Percentiles rank a stretch among this genome's conserved stretches.
Evolutionary conservation across 2,113 vertebrate species (phyloP).

Genomic region (Zootoca vivipara): DNA sequence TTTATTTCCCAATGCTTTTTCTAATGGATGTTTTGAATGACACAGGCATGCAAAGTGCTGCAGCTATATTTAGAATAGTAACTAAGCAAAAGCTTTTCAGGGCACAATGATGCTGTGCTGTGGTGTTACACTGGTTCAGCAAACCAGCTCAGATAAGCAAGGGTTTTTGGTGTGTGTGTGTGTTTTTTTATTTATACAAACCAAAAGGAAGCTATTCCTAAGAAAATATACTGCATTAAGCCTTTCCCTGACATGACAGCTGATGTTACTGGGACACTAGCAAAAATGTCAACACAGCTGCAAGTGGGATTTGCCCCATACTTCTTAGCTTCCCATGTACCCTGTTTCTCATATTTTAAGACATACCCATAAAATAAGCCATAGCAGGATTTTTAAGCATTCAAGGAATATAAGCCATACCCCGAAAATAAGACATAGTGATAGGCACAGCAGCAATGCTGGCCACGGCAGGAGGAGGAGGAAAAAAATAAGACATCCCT

Average conservation of each 20-base stretch:
- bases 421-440: no score
- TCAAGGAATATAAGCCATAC: no score
- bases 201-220: background rate
- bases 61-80: conserved; percentile 70
- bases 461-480: no score
- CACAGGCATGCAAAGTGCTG: conserved; percentile 40
- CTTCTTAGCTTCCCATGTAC: background rate
- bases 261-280: background rate
- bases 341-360: no score
- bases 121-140: conserved; percentile 40
- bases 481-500: no score
- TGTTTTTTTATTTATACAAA: background rate
- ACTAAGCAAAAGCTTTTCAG: conserved; percentile 57
- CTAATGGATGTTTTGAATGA: conserved; percentile 46
- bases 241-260: background rate
- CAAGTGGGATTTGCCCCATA: background rate
- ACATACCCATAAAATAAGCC: no score
- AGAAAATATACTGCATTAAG: background rate
- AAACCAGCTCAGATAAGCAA: conserved; percentile 44
- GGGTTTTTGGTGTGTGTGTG: background rate
- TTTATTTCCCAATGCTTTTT: conserved; percentile 24
- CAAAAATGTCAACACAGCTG: background rate
- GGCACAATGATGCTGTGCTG: conserved; percentile 52
- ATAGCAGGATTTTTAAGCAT: no score
- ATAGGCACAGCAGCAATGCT: no score